Evolutionary conservation across 2,797 vertebrate genomes (phyloP), one percentile per base, ranked within the genome.

Genomic region (Catostomus latipinnis): DNA sequence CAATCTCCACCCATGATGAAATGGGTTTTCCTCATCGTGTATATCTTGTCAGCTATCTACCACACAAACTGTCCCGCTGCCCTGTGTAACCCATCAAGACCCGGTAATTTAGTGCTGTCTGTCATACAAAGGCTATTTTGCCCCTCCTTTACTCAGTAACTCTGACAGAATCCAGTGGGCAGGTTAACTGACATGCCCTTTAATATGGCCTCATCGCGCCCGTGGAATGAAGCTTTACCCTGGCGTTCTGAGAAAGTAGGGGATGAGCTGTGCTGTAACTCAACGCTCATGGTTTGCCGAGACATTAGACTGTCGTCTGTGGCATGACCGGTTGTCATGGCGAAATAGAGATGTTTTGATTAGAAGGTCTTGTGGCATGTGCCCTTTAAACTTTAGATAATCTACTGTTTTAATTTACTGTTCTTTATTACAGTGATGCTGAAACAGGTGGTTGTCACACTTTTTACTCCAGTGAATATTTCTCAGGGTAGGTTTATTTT

Each of bases 141-240:
- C 34, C 34, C 34, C 34, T 34, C 34, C 34, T 34, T 34, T 34
- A 34, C 73, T 16, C 45, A 61, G 62, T 52, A 70, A 63, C 76
- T 34, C 34, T 34, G 34, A 34, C 34, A 34, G 34, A 4, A 34
- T 34, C 34, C 34, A 34, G 52, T 56, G 69, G 76, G 63, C 68
- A 78, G 76, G 69, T 71, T 78, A 78, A 78, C 67, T 63, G 34
- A 62, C 16, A 52, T 71, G 76, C 46, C 69, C 76, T 78, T 78
- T 34, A 34, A 34, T 34, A 34, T 34, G 34, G 34, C 34, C 34
- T 34, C 34, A 34, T 4, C 34, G 34, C 34, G 3, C 34, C 34
- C 4, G 34, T 34, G 2, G 34, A 34, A 34, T 2, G 34, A 62
- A 8, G 22, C 50, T 81, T 81, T 48, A 16, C 43, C 50, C 53